phyloP scores from a whole-genome alignment of 2,888 invertebrate species.

The Phymatocera aterrima region DNA sequence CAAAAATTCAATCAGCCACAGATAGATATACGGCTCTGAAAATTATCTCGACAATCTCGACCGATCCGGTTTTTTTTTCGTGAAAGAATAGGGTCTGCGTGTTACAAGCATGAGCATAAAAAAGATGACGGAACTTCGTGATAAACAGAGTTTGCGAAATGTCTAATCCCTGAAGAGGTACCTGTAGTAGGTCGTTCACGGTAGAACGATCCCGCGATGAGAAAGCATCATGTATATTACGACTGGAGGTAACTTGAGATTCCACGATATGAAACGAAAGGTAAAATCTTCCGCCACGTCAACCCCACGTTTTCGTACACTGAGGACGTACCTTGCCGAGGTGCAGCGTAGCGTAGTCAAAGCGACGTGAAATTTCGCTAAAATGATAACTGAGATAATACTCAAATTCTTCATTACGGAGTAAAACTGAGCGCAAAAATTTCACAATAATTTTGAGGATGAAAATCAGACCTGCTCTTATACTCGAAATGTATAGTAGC shows the following conservation, averaged over 20 bases:
- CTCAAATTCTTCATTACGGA: background rate
- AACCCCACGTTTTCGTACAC: background rate
- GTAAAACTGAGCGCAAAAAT: background rate
- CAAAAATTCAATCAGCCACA: background rate
- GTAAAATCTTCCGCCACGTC: background rate
- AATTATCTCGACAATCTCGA: background rate
- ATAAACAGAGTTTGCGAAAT: background rate
- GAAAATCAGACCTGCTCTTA: too few species aligned
- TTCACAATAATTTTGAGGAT: background rate
- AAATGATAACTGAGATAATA: background rate
- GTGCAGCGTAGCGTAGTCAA: background rate
- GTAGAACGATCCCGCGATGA: background rate
- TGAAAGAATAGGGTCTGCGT: background rate
- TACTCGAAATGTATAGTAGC: too few species aligned
- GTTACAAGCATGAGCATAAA: background rate
- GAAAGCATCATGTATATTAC: background rate
- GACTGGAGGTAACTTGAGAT: background rate
- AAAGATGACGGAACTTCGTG: background rate
- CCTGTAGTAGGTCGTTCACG: background rate
- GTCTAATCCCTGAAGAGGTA: constrained; percentile 20
- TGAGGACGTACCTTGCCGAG: background rate
- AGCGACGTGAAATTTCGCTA: background rate
- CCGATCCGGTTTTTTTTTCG: background rate
- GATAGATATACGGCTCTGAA: background rate
- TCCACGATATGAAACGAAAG: background rate